phyloP scores from a whole-genome alignment of 1,140 invertebrate genomes.

The Atopsyche davidsoni region DNA sequence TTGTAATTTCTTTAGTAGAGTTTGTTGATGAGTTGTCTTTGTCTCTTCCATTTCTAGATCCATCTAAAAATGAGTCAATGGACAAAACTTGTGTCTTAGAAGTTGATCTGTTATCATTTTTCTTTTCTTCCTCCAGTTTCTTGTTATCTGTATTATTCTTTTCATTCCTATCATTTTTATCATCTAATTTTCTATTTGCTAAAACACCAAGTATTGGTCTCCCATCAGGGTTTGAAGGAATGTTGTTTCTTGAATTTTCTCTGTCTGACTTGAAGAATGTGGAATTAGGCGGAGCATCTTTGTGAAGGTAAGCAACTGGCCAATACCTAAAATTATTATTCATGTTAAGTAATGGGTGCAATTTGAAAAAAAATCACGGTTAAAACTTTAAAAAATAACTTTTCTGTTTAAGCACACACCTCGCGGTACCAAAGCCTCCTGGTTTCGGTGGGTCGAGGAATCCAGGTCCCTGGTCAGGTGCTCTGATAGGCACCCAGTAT shows the following conservation, averaged over 20 bases:
- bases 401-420: conserved; percentile 29
- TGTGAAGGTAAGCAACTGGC: conserved; percentile 47
- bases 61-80: conserved; percentile 11
- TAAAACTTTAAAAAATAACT: not conserved
- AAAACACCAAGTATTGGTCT: conserved; percentile 11
- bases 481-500: conserved; percentile 36
- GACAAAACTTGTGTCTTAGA: conserved; percentile 7
- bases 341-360: not conserved
- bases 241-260: conserved; percentile 27
- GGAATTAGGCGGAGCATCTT: conserved; percentile 45
- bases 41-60: conserved; percentile 19
- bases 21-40: conserved; percentile 16
- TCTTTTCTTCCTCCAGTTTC: conserved; percentile 1
- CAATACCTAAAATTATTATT: conserved; percentile 43
- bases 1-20: not conserved
- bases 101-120: conserved; percentile 7
- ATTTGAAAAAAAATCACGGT: not conserved
- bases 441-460: conserved; percentile 33
- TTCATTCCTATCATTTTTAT: conserved; percentile 34
- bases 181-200: conserved; percentile 15
- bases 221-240: conserved; percentile 24
- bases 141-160: conserved; percentile 29
- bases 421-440: conserved; percentile 38
- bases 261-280: conserved; percentile 45
- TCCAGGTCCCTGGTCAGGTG: conserved; percentile 17